Conservation (phyloP, 2,888 invertebrate species). For the Caenorhabditis sp. region DNA sequence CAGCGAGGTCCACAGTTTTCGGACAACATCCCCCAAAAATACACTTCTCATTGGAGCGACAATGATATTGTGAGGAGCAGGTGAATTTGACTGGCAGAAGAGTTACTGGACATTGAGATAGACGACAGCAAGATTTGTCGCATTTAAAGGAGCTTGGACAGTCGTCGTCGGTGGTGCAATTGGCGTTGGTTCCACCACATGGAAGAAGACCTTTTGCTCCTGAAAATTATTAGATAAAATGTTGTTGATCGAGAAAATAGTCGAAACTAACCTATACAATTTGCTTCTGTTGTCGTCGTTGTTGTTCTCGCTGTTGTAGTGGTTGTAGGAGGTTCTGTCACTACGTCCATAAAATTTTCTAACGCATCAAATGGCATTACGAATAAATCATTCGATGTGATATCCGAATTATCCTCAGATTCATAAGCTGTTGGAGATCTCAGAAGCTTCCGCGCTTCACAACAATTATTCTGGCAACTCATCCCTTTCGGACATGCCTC, state of each 20-base stretch:
- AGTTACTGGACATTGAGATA: slow-evolving; percentile 49
- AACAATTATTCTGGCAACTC: slow-evolving; percentile 48
- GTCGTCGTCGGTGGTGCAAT: slow-evolving; percentile 41
- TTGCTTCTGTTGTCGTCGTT: not conserved
- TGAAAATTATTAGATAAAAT: not conserved
- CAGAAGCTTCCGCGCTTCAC: slow-evolving; percentile 35
- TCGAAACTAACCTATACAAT: not conserved
- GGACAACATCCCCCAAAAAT: slow-evolving; percentile 57
- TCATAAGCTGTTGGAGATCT: slow-evolving; percentile 19
- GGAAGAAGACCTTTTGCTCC: not conserved
- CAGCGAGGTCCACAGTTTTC: slow-evolving; percentile 17
- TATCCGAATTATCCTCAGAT: not conserved
- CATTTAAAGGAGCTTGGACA: slow-evolving; percentile 59
- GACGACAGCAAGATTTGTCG: slow-evolving; percentile 48
- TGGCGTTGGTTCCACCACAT: slow-evolving; percentile 46
- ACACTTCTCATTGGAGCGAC: slow-evolving; percentile 48
- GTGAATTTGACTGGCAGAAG: slow-evolving; percentile 33
- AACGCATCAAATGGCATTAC: not conserved
- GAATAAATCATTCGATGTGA: slow-evolving; percentile 13
- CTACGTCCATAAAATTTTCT: not conserved
- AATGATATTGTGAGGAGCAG: slow-evolving; percentile 49
- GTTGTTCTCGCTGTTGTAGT: not conserved
- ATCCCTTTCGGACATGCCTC: slow-evolving; percentile 46
- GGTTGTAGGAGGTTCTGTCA: not conserved
- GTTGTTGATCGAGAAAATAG: not conserved